Base-by-base conservation (phyloP, 2,888 invertebrate genomes). In the Pedicia rivosa region DNA sequence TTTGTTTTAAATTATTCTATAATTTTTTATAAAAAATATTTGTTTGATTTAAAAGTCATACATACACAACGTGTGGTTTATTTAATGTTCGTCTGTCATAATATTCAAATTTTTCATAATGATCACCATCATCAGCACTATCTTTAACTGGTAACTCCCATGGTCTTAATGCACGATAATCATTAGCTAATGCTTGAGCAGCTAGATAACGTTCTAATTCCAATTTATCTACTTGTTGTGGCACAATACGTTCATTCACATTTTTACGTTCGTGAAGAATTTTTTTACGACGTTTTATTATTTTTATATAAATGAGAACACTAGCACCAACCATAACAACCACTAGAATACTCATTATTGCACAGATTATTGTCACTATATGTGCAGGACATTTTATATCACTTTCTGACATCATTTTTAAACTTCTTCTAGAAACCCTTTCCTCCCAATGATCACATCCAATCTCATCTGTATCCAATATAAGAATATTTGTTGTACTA, bases 11-110 rank as follows among this genome's bases (percentile, higher is more conserved):
- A n/a, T n/a, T n/a, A n/a, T n/a, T n/a, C n/a, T n/a, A n/a, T n/a
- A n/a, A n/a, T n/a, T n/a, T n/a, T n/a, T n/a, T n/a, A n/a, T n/a
- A n/a, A n/a, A n/a, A n/a, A n/a, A n/a, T n/a, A n/a, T n/a, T n/a
- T n/a, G n/a, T n/a, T n/a, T n/a, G n/a, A n/a, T n/a, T n/a, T n/a
- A n/a, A 57, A 49, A 60, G 59, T 64, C 67, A 69, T 56, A 69
- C 69, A 48, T 65, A 65, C 49, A 65, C 65, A 45, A 65, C 63
- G 46, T 65, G 65, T 38, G 65, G 64, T 48, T 53, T 54, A 57
- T 52, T 32, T 13, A 32, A 16, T 47, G 64, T 57, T 43, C 65
- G 64, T 48, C 65, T 53, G 37, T 60, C 60, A 9, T 59, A 59
- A 41, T 59, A 61, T 37, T 61, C 62, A 48, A 62, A 62, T 37